These are phyloP conservation scores for Apoda limacodes DNA, from an alignment of 2,888 invertebrate genomes.

Conservation along the genomic window DNA sequence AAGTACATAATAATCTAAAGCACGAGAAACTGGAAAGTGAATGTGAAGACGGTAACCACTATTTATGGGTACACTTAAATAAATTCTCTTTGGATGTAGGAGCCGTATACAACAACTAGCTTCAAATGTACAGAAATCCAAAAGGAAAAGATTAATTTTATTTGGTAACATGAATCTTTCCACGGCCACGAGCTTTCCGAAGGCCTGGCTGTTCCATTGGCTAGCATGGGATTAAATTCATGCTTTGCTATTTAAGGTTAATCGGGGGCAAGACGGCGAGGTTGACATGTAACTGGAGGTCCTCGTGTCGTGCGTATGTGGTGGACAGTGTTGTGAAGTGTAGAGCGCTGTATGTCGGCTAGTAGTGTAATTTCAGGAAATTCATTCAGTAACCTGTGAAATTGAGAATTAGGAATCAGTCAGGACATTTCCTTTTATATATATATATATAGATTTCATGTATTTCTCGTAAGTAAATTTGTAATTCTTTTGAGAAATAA, in stretches of 20 bases:
- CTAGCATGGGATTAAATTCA: slow-evolving; percentile 28
- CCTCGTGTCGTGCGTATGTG: slow-evolving; percentile 24
- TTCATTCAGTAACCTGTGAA: slow-evolving; percentile 5
- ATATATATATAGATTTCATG: too few species aligned
- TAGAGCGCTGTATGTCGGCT: slow-evolving; percentile 13
- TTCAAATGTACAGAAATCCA: slow-evolving; percentile 1
- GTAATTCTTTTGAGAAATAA: too few species aligned
- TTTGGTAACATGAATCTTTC: too few species aligned
- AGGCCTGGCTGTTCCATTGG: slow-evolving; percentile 23
- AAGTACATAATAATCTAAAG: too few species aligned
- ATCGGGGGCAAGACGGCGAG: slow-evolving; percentile 27
- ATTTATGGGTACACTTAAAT: too few species aligned
- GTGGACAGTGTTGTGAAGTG: slow-evolving; percentile 20
- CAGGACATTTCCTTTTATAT: too few species aligned
- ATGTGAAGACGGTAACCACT: too few species aligned
- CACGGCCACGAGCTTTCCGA: slow-evolving; percentile 26
- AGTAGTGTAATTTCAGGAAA: slow-evolving; percentile 16
- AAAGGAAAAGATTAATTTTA: slow-evolving; percentile 3
- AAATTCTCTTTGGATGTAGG: too few species aligned
- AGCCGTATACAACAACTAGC: too few species aligned
- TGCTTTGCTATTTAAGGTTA: slow-evolving; percentile 22
- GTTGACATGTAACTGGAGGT: slow-evolving; percentile 21
- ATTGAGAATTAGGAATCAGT: slow-evolving; percentile 6
- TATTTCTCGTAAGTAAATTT: too few species aligned
- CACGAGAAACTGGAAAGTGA: too few species aligned